These are phyloP conservation scores for Ariolimax columbianus DNA, from an alignment of 2,888 invertebrate genomes.

Conservation along the genomic window DNA sequence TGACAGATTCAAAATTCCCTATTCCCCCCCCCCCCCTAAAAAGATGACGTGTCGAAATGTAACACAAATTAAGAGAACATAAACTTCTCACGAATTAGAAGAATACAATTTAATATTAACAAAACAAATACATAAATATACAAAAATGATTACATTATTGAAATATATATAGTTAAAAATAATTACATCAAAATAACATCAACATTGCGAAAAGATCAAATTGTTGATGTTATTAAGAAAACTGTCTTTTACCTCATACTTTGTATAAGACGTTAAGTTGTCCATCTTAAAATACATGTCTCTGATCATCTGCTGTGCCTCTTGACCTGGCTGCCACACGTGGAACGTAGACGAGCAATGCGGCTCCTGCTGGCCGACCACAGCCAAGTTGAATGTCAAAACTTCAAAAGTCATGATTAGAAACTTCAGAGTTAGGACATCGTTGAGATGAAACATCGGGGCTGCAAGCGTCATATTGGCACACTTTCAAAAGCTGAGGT, in stretches of 20 bases:
- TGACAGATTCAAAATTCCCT: too few relatives aligned
- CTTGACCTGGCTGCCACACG: conserved; percentile 75
- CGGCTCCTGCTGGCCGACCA: conserved; percentile 2
- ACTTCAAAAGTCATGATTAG: not conserved
- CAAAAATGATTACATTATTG: not conserved
- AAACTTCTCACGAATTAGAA: too few relatives aligned
- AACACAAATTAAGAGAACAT: too few relatives aligned
- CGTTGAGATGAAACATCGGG: not conserved
- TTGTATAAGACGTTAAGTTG: conserved; percentile 48
- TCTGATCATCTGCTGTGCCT: conserved; percentile 59
- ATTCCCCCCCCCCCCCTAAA: too few relatives aligned
- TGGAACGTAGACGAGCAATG: conserved; percentile 67
- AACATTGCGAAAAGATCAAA: too few relatives aligned
- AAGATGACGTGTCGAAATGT: too few relatives aligned
- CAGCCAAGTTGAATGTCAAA: not conserved
- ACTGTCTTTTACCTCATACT: conserved; percentile 31
- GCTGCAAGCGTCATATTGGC: not conserved
- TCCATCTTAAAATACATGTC: conserved; percentile 53
- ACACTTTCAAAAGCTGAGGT: not conserved
- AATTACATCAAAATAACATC: too few relatives aligned
- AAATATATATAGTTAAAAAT: not conserved
- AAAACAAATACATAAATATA: too few relatives aligned
- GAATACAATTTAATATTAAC: too few relatives aligned
- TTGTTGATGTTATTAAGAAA: too few relatives aligned
- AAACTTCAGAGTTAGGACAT: not conserved